Evolutionary conservation across 92 coral and sea anemone genomes (phyloP).

Genomic region (Micromussa lordhowensis): DNA sequence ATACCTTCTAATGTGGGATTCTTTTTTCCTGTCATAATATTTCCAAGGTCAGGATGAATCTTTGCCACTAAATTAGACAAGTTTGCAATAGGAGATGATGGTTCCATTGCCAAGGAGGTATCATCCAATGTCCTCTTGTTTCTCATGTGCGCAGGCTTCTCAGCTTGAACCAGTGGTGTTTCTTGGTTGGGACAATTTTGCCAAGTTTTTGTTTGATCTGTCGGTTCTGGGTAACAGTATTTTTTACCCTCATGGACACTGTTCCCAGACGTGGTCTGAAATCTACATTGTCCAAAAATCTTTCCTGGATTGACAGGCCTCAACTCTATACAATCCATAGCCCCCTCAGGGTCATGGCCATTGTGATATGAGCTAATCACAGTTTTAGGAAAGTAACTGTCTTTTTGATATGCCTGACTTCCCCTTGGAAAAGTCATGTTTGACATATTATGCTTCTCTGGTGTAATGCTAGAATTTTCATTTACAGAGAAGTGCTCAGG

Average conservation of each 20-base stretch:
- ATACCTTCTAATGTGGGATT: constrained; percentile 50
- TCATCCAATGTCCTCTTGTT: neutral
- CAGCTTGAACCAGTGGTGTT: neutral
- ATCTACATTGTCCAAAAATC: constrained; percentile 37
- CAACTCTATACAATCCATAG: constrained; percentile 12
- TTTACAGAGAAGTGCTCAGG: neutral
- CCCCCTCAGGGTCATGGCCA: neutral
- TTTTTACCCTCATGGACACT: neutral
- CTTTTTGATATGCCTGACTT: neutral
- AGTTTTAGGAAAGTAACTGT: neutral
- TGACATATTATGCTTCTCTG: neutral
- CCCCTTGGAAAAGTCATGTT: neutral
- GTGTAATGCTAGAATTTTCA: constrained; percentile 1
- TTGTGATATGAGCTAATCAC: neutral
- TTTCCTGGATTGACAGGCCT: constrained; percentile 35
- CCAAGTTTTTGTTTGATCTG: neutral
- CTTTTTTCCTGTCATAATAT: constrained; percentile 46
- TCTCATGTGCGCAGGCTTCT: neutral
- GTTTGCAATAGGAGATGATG: constrained; percentile 83
- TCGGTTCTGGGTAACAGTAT: neutral
- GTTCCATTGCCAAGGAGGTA: constrained; percentile 24
- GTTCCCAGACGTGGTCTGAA: neutral
- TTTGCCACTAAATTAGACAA: constrained; percentile 85
- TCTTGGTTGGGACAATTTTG: neutral
- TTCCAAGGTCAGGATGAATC: constrained; percentile 73